These are phyloP conservation scores for Ellobius talpinus DNA, from an alignment of 2,113 vertebrate genomes.

Conservation along the genomic window DNA sequence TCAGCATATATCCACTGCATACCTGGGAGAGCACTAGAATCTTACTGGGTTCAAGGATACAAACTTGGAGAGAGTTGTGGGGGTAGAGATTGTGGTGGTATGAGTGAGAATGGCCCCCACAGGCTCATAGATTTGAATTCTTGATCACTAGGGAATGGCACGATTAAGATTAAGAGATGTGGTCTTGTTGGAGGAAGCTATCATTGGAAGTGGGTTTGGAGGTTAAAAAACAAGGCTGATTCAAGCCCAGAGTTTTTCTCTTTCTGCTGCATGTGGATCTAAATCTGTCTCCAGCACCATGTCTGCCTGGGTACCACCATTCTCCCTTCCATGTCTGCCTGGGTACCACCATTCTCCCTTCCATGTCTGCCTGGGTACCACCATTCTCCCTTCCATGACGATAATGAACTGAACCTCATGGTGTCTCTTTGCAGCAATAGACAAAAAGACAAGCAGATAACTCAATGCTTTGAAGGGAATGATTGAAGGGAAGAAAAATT, in stretches of 20 bases:
- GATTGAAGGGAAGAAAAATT: neutral
- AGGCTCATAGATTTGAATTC: neutral
- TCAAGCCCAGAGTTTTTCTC: neutral
- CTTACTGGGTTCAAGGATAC: neutral
- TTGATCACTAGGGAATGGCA: neutral
- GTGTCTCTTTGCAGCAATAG: neutral
- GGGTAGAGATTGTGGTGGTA: neutral
- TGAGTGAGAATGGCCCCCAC: neutral
- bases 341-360: neutral
- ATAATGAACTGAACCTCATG: neutral
- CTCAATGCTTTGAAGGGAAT: constrained; percentile 45
- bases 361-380: neutral
- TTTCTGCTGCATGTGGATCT: neutral
- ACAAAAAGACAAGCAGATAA: constrained; percentile 41
- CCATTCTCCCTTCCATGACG: neutral
- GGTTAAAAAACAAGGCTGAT: neutral
- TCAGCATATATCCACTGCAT: neutral
- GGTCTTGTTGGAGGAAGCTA: neutral
- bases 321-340: neutral
- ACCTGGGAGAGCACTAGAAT: neutral
- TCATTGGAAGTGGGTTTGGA: neutral
- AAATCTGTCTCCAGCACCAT: neutral
- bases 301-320: neutral
- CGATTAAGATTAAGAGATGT: neutral
- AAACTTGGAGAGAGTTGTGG: neutral